Evolutionary conservation across 2,888 invertebrate genomes (phyloP).

Genomic region (Venusia cambrica): DNA sequence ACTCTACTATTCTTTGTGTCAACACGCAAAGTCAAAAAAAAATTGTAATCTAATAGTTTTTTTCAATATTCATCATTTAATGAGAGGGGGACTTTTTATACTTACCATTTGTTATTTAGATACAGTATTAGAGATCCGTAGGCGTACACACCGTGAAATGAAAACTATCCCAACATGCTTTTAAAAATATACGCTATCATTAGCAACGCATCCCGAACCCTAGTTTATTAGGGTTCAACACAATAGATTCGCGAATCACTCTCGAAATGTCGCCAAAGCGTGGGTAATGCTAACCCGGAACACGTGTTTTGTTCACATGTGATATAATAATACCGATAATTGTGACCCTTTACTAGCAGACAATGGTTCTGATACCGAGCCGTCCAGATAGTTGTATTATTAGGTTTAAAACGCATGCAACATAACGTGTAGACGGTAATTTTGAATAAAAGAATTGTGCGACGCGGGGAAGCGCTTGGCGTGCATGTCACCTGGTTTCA

Average conservation of each 20-base stretch:
- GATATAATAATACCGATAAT: constrained; percentile 56
- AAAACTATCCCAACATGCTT: constrained; percentile 57
- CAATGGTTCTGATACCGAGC: too few species aligned
- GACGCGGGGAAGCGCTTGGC: too few species aligned
- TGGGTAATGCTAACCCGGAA: constrained; percentile 60
- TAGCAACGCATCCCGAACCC: constrained; percentile 43
- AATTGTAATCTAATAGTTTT: too few species aligned
- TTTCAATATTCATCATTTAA: too few species aligned
- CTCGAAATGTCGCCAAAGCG: constrained; percentile 73
- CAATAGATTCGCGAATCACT: constrained; percentile 68
- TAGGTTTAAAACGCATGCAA: too few species aligned
- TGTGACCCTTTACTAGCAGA: constrained; percentile 35
- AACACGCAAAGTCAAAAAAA: too few species aligned
- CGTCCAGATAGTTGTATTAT: too few species aligned
- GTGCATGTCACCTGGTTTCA: too few species aligned
- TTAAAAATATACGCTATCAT: constrained; percentile 51
- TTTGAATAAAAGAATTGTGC: too few species aligned
- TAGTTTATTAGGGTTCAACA: constrained; percentile 36
- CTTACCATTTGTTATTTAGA: constrained; percentile 16
- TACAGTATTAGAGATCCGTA: constrained; percentile 11
- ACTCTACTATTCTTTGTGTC: neutral
- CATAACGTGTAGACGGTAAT: too few species aligned
- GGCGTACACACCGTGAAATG: constrained; percentile 26
- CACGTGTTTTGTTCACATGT: constrained; percentile 76
- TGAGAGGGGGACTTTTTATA: too few species aligned